Evolutionary conservation across 1,140 invertebrate genomes (phyloP).

Genomic region (Apocrypta bakeri): DNA sequence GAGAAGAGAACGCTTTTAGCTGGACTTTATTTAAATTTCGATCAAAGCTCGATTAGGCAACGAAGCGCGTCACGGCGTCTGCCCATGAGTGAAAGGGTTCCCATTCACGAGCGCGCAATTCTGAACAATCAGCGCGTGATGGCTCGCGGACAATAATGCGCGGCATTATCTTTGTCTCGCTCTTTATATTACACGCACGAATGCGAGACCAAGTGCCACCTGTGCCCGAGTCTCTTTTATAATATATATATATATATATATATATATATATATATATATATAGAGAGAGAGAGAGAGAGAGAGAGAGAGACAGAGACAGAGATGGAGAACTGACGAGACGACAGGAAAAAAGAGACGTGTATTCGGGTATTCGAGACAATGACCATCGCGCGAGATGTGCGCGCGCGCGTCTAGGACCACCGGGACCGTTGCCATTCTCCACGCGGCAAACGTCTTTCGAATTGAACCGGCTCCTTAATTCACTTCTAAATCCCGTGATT

Average conservation of each 20-base stretch:
- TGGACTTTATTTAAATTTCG: constrained; percentile 55
- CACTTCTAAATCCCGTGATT: constrained; percentile 70
- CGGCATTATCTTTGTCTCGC: constrained; percentile 8
- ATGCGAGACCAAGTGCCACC: constrained; percentile 59
- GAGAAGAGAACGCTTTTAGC: background rate
- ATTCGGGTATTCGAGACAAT: constrained; percentile 62
- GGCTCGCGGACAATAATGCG: constrained; percentile 55
- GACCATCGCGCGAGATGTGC: constrained; percentile 63
- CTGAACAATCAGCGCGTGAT: constrained; percentile 58
- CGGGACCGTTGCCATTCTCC: constrained; percentile 58
- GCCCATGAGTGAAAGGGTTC: constrained; percentile 22
- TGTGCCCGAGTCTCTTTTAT: constrained; percentile 56
- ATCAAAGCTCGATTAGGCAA: constrained; percentile 56
- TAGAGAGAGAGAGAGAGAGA: no score
- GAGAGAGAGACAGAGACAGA: background rate
- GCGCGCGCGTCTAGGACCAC: constrained; percentile 63
- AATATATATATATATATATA: background rate
- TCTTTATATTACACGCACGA: background rate
- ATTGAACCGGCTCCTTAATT: constrained; percentile 70
- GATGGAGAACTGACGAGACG: constrained; percentile 16
- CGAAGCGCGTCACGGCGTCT: background rate
- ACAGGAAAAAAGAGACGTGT: constrained; percentile 46
- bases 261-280: no score
- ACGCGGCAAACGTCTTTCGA: constrained; percentile 63
- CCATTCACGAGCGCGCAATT: constrained; percentile 58